Evolutionary conservation across 2,797 vertebrate genomes (phyloP).

Genomic region (Lepilemur septentrionalis): DNA sequence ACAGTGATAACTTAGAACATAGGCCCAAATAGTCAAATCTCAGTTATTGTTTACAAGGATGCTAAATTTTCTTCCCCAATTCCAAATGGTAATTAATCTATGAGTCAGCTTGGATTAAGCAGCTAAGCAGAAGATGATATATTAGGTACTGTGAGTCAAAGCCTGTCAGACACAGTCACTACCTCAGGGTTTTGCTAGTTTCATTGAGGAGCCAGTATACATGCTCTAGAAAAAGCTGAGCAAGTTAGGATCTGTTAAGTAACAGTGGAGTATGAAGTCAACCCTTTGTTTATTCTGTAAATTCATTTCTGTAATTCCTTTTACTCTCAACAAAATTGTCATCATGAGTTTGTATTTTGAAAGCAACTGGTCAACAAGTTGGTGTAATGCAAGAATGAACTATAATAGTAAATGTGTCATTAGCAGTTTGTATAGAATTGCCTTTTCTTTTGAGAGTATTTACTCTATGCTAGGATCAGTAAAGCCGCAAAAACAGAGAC

Average conservation of each 20-base stretch:
- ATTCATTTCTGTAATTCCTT: conserved; percentile 20
- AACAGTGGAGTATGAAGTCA: neutral
- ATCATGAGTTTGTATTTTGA: neutral
- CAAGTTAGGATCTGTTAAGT: neutral
- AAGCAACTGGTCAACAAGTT: neutral
- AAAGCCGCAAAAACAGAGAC: neutral
- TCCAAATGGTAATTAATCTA: neutral
- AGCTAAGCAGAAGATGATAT: neutral
- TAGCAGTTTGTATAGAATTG: neutral
- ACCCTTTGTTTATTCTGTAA: neutral
- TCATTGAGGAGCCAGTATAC: neutral
- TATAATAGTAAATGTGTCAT: neutral
- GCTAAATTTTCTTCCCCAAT: neutral
- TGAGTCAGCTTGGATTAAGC: neutral
- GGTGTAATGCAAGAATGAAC: neutral
- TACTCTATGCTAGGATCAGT: neutral
- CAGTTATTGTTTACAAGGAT: neutral
- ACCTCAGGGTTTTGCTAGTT: neutral
- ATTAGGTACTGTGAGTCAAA: neutral
- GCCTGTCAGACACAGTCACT: neutral
- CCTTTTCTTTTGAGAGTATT: neutral
- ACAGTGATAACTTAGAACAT: neutral
- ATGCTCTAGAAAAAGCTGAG: neutral
- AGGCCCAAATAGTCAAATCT: neutral
- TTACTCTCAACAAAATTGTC: neutral